These are phyloP conservation scores for Araneus ventricosus DNA, from an alignment of 1,140 invertebrate species.

Conservation along the genomic window DNA sequence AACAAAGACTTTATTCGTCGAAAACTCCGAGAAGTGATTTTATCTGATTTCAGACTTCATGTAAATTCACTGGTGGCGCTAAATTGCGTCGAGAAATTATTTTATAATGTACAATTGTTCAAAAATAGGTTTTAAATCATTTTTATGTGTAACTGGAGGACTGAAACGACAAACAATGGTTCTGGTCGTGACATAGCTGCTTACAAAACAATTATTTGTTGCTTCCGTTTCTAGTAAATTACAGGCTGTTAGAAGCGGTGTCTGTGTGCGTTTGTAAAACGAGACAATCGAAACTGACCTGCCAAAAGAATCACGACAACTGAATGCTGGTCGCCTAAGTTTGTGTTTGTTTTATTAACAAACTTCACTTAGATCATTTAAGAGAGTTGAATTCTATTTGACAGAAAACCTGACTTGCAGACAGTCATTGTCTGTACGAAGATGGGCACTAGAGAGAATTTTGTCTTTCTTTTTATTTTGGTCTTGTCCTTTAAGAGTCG, in stretches of 20 bases:
- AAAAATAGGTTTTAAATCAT: constrained; percentile 13
- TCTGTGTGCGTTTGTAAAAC: not conserved
- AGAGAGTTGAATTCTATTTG: not conserved
- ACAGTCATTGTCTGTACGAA: not conserved
- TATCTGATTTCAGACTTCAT: not conserved
- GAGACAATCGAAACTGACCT: constrained; percentile 14
- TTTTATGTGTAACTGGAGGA: not conserved
- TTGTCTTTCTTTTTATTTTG: no score
- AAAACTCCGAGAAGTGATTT: not conserved
- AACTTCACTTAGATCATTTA: not conserved
- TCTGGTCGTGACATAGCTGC: constrained; percentile 18
- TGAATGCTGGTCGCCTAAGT: not conserved
- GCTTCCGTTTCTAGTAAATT: constrained; percentile 36
- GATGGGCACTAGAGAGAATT: not conserved
- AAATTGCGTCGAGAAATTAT: not conserved
- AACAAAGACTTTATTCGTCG: not conserved
- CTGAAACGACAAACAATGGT: not conserved
- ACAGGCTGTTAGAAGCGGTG: not conserved
- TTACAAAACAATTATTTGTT: constrained; percentile 41
- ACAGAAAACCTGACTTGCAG: not conserved
- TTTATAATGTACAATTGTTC: constrained; percentile 25
- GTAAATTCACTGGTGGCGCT: not conserved
- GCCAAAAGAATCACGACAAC: not conserved
- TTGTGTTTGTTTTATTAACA: constrained; percentile 17
- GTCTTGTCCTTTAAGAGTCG: no score